A percentile compares a stretch with the other conserved stretches of the same genome.
Evolutionary conservation across 1,140 invertebrate species (phyloP).

Genomic region (Drosophila lowei): DNA sequence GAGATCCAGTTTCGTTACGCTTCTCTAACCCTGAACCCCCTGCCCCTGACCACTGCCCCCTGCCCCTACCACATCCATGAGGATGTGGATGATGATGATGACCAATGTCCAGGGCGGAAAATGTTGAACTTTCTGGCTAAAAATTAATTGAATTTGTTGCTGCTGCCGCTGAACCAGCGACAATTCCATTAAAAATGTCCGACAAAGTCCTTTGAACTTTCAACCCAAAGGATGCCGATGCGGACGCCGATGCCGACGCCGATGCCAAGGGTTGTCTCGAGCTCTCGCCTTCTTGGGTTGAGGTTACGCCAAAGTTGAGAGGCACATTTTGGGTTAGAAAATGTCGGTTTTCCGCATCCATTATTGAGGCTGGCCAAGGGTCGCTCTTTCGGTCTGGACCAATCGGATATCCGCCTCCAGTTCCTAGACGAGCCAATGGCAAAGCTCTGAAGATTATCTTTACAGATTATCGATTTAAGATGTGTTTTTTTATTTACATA

Average conservation of each 20-base stretch:
- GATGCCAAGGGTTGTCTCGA: too few relatives aligned
- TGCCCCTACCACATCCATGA: too few relatives aligned
- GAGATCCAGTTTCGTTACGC: constrained; percentile 18
- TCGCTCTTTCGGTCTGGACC: constrained; percentile 36
- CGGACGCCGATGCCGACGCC: too few relatives aligned
- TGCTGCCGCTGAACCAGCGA: background rate
- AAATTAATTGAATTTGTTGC: constrained; percentile 69
- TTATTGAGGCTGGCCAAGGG: constrained; percentile 36
- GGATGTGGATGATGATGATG: constrained; percentile 12
- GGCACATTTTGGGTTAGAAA: constrained; percentile 64
- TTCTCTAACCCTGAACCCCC: background rate
- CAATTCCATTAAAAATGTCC: constrained; percentile 72
- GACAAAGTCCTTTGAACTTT: constrained; percentile 55
- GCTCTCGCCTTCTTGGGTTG: background rate
- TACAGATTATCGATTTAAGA: too few relatives aligned
- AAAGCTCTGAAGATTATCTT: background rate
- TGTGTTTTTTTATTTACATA: too few relatives aligned
- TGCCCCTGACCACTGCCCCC: too few relatives aligned
- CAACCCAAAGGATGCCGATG: constrained; percentile 2
- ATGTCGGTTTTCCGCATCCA: constrained; percentile 53
- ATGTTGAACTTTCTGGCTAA: constrained; percentile 69
- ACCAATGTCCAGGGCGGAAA: constrained; percentile 50
- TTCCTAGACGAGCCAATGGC: constrained; percentile 9
- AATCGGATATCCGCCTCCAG: background rate
- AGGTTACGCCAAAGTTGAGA: constrained; percentile 32